Evolutionary conservation across 2,113 vertebrate genomes (phyloP).

Genomic region (Tichodroma muraria): DNA sequence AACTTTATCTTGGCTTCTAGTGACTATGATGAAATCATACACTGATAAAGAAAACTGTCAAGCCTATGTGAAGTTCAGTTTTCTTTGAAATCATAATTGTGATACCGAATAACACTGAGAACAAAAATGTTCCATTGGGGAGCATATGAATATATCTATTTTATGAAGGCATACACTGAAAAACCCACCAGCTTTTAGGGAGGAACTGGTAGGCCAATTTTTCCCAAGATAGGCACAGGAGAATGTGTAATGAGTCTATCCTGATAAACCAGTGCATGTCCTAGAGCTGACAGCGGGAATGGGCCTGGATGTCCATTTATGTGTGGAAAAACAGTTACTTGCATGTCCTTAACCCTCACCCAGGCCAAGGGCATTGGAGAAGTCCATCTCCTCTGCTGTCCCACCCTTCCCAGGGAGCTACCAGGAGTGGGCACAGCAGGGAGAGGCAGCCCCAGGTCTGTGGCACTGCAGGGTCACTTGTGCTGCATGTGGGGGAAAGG

Average conservation of each 20-base stretch:
- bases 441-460: background rate
- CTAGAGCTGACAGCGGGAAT: background rate
- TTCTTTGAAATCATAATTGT: background rate
- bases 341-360: background rate
- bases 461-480: background rate
- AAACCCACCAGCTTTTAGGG: background rate
- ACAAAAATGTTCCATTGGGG: background rate
- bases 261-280: background rate
- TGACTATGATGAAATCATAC: background rate
- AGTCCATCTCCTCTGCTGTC: background rate
- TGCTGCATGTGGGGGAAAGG: background rate
- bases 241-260: background rate
- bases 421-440: background rate
- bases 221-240: background rate
- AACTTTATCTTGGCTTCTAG: background rate
- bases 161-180: background rate
- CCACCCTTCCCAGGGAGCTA: background rate
- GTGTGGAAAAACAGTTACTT: background rate
- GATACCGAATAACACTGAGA: rapidly evolving
- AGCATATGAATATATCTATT: background rate
- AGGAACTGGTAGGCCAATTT: background rate
- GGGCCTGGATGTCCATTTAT: background rate
- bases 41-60: background rate
- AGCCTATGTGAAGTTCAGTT: background rate
- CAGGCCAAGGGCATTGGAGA: background rate